Conservation (phyloP, 2,888 invertebrate genomes). For the Boloria selene region DNA sequence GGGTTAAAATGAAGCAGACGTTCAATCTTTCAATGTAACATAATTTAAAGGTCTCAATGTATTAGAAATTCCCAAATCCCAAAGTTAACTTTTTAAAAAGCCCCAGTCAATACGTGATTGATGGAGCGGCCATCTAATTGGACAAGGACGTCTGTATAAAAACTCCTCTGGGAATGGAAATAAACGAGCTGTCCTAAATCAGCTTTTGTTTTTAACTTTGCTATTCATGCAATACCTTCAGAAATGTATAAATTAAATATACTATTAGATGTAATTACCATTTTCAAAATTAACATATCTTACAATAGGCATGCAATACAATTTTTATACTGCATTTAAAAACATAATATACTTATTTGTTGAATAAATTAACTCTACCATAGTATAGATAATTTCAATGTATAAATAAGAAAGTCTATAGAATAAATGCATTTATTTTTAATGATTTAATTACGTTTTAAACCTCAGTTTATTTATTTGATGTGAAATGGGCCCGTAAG, state of each 20-base stretch:
- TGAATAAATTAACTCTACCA: too few relatives aligned
- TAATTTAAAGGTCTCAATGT: conserved; percentile 28
- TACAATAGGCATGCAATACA: too few relatives aligned
- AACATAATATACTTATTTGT: too few relatives aligned
- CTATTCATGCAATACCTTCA: neutral
- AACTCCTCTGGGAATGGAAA: conserved; percentile 50
- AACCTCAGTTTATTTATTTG: conserved; percentile 28
- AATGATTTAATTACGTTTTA: neutral
- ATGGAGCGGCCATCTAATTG: conserved; percentile 62
- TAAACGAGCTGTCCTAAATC: conserved; percentile 41
- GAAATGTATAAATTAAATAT: neutral
- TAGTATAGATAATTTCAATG: too few relatives aligned
- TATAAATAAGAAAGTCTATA: too few relatives aligned
- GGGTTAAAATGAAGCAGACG: conserved; percentile 6
- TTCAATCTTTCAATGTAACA: conserved; percentile 16
- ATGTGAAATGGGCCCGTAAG: conserved; percentile 33
- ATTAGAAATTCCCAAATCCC: conserved; percentile 37
- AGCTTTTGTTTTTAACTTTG: conserved; percentile 21
- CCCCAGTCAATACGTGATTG: conserved; percentile 63
- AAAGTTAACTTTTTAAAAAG: conserved; percentile 49
- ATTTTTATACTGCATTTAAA: too few relatives aligned
- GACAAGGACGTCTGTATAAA: conserved; percentile 59
- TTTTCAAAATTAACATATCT: too few relatives aligned
- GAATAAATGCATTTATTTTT: too few relatives aligned
- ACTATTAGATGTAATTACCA: neutral